Conservation (phyloP, 2,797 vertebrate species). For the Linurgus olivaceus region DNA sequence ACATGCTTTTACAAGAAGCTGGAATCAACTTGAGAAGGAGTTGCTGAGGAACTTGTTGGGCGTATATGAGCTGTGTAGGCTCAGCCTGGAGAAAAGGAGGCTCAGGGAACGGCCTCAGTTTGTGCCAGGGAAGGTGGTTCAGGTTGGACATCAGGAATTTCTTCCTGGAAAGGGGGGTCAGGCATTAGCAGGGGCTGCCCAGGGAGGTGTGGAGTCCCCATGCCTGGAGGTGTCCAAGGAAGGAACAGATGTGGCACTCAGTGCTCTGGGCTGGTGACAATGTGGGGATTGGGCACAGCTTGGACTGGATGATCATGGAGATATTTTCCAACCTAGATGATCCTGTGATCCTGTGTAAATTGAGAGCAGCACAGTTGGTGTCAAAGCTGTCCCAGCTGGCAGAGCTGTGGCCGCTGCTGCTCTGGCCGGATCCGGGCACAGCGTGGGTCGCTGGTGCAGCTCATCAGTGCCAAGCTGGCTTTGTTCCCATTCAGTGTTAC, state of each 20-base stretch:
- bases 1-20: accelerated
- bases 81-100: not conserved
- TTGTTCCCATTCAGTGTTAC: accelerated
- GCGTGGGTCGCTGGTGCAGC: accelerated
- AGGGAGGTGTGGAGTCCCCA: not conserved
- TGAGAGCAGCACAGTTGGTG: not conserved
- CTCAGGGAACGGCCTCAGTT: accelerated
- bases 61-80: not conserved
- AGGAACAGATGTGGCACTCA: accelerated
- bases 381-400: not conserved
- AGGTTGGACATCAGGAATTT: not conserved
- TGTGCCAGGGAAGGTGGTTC: not conserved
- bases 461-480: not conserved
- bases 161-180: not conserved
- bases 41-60: not conserved
- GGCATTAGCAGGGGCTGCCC: not conserved
- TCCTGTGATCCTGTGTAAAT: not conserved
- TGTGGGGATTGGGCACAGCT: accelerated
- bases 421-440: not conserved
- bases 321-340: not conserved
- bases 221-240: not conserved
- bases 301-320: not conserved
- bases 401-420: not conserved
- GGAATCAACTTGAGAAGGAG: not conserved
- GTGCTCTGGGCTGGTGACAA: not conserved